phyloP scores from a whole-genome alignment of 1,140 invertebrate species.

The Aphelinus atriplicis region DNA sequence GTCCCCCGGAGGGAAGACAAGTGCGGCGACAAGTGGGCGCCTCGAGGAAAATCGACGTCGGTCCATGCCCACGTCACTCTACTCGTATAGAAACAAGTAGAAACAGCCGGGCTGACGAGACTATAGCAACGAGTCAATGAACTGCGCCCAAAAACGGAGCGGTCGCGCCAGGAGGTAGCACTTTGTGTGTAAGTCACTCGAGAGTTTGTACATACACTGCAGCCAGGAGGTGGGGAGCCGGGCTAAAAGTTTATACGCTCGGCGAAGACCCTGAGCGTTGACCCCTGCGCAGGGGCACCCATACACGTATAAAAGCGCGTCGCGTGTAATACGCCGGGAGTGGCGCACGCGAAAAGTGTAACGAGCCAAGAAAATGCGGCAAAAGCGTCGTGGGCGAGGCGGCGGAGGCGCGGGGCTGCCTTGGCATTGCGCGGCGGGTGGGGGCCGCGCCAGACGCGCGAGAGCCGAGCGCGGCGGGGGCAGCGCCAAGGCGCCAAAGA shows the following conservation, averaged over 20 bases:
- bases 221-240: too few species aligned
- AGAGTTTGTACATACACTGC: too few species aligned
- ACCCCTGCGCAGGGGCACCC: not conserved
- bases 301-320: too few species aligned
- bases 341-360: not conserved
- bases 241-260: too few species aligned
- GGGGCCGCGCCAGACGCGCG: not conserved
- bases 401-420: not conserved
- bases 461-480: not conserved
- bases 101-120: not conserved
- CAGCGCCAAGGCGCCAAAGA: constrained; percentile 8
- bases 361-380: constrained; percentile 7
- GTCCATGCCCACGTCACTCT: not conserved
- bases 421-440: not conserved
- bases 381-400: constrained; percentile 5
- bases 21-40: not conserved
- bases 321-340: too few species aligned
- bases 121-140: not conserved
- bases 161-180: too few species aligned
- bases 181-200: too few species aligned
- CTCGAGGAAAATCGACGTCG: not conserved
- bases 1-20: too few species aligned
- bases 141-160: not conserved
- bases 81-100: not conserved
- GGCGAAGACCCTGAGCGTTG: constrained; percentile 16